Percentiles rank a stretch among this genome's conserved stretches.
Conservation (phyloP, 2,888 invertebrate genomes). For the Andrena praecox region DNA sequence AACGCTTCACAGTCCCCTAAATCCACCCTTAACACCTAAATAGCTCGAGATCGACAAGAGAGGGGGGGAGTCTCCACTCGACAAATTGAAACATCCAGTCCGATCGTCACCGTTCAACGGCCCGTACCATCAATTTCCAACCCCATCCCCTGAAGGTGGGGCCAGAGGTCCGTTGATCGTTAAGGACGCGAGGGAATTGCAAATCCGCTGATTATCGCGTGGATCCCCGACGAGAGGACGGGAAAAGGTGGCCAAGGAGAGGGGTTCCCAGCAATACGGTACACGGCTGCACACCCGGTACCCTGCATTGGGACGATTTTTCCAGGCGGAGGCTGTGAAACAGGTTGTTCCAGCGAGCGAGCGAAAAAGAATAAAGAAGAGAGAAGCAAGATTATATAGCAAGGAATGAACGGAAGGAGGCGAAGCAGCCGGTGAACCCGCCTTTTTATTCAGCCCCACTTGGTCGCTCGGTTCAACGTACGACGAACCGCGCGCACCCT, state of each 20-base stretch:
- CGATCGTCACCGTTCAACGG: conserved; percentile 27
- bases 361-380: conserved; percentile 52
- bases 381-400: conserved; percentile 53
- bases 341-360: conserved; percentile 71
- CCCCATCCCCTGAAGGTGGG: neutral
- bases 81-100: conserved; percentile 10
- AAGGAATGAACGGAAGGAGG: conserved; percentile 49
- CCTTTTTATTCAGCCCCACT: conserved; percentile 60
- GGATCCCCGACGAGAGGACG: conserved; percentile 17
- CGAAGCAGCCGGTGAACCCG: conserved; percentile 35
- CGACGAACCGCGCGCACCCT: conserved; percentile 59
- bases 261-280: conserved; percentile 37
- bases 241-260: neutral
- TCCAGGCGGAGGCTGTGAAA: conserved; percentile 69
- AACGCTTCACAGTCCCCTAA: too few relatives aligned
- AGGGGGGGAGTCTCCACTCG: neutral
- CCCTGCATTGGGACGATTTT: conserved; percentile 66
- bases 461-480: conserved; percentile 68
- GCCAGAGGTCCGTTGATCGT: conserved; percentile 18
- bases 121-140: conserved; percentile 21
- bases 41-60: too few relatives aligned
- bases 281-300: conserved; percentile 51
- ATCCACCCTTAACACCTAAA: too few relatives aligned
- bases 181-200: conserved; percentile 38
- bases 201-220: conserved; percentile 48